phyloP scores from a whole-genome alignment of 2,888 invertebrate genomes.

The Zele albiditarsus region DNA sequence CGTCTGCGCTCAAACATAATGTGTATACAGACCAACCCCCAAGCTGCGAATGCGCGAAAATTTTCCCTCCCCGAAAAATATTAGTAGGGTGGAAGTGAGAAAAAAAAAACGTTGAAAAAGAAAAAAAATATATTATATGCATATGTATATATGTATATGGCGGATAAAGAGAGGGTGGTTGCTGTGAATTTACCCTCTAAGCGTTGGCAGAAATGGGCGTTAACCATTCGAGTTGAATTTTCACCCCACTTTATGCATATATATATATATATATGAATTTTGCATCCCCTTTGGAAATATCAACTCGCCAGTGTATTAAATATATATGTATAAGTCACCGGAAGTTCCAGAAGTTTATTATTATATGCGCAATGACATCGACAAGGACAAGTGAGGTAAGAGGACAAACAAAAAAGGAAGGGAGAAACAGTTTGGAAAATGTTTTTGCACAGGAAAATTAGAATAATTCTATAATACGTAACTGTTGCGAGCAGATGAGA shows the following conservation, averaged over 20 bases:
- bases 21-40: neutral
- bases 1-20: neutral
- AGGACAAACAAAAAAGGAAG: neutral
- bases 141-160: neutral
- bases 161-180: neutral
- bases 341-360: neutral
- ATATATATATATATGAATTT: neutral
- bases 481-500: constrained; percentile 48
- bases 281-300: too few relatives aligned
- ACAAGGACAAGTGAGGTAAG: neutral
- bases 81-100: neutral
- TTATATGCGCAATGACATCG: neutral
- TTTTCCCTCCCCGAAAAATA: neutral
- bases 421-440: constrained; percentile 36
- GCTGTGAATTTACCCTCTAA: neutral
- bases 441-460: constrained; percentile 71
- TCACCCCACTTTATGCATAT: neutral
- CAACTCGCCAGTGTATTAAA: neutral
- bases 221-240: neutral
- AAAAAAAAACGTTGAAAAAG: too few relatives aligned
- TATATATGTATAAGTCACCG: neutral
- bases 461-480: constrained; percentile 73
- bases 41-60: neutral
- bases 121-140: too few relatives aligned
- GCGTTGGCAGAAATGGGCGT: constrained; percentile 1